These are phyloP conservation scores for Rhamnusium bicolor DNA, from an alignment of 2,888 invertebrate species.

Conservation along the genomic window DNA sequence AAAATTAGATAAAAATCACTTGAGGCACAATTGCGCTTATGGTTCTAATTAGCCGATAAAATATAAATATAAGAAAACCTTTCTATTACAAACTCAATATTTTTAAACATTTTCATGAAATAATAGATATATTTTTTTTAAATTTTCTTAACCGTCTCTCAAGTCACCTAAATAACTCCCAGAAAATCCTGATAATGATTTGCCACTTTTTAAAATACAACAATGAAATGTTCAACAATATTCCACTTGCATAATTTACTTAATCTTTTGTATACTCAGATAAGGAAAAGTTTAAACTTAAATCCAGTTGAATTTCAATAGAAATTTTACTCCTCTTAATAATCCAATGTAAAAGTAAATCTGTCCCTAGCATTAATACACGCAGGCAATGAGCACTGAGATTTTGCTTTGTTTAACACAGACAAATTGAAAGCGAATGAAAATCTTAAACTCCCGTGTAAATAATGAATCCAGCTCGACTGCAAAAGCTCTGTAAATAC, in stretches of 20 bases:
- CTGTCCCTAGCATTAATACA: constrained; percentile 50
- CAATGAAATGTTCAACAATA: constrained; percentile 37
- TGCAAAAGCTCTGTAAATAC: constrained; percentile 65
- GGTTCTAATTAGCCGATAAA: too few relatives aligned
- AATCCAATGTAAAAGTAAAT: constrained; percentile 56
- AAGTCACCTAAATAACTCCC: too few relatives aligned
- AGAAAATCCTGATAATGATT: too few relatives aligned
- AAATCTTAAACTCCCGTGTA: constrained; percentile 64
- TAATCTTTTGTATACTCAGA: constrained; percentile 44
- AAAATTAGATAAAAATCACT: too few relatives aligned
- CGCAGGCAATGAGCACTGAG: constrained; percentile 38
- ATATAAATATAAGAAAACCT: too few relatives aligned
- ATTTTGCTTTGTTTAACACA: constrained; percentile 63
- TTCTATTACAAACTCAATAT: too few relatives aligned
- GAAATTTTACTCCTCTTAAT: constrained; percentile 49
- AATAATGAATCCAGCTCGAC: constrained; percentile 62
- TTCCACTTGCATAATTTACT: constrained; percentile 45
- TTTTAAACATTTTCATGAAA: too few relatives aligned
- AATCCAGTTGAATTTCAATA: constrained; percentile 47
- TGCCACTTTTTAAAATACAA: not conserved
- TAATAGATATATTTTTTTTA: too few relatives aligned
- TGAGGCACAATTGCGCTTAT: too few relatives aligned
- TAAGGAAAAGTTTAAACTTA: constrained; percentile 51
- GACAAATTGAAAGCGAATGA: constrained; percentile 62
- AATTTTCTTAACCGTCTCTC: too few relatives aligned